Conservation (phyloP, 2,888 invertebrate species). For the Crioceris asparagi region DNA sequence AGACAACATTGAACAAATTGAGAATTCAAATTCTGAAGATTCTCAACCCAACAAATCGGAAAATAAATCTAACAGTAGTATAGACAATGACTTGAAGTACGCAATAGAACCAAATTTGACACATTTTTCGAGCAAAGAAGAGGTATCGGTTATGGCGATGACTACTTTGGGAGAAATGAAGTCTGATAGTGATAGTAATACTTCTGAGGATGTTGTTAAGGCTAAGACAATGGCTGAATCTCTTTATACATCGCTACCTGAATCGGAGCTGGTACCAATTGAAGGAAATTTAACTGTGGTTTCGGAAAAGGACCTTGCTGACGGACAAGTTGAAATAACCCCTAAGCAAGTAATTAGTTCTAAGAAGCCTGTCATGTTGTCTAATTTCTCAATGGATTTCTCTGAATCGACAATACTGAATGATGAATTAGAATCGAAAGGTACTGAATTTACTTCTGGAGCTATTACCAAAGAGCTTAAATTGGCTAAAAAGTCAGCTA, state of each 20-base stretch:
- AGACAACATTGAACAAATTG: neutral
- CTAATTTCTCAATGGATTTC: slow-evolving; percentile 35
- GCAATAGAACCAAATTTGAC: slow-evolving; percentile 26
- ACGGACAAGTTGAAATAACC: slow-evolving; percentile 44
- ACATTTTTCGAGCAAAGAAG: slow-evolving; percentile 19
- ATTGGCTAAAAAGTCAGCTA: slow-evolving; percentile 6
- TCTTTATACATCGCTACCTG: slow-evolving; percentile 2
- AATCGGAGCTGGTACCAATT: slow-evolving; percentile 35
- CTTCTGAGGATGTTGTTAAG: slow-evolving; percentile 5
- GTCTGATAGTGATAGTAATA: slow-evolving; percentile 9
- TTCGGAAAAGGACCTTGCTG: slow-evolving; percentile 34
- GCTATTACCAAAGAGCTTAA: slow-evolving; percentile 20
- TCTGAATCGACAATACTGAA: slow-evolving; percentile 25
- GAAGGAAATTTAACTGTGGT: slow-evolving; percentile 50
- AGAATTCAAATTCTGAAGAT: neutral
- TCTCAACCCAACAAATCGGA: slow-evolving; percentile 15
- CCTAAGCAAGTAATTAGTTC: slow-evolving; percentile 30
- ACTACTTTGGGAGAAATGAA: slow-evolving; percentile 17
- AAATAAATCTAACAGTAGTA: slow-evolving; percentile 12
- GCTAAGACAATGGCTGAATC: neutral
- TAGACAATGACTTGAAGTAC: slow-evolving; percentile 19
- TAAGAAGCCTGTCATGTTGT: slow-evolving; percentile 29
- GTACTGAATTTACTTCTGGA: slow-evolving; percentile 17
- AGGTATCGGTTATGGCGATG: slow-evolving; percentile 21
- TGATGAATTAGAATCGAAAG: slow-evolving; percentile 13